phyloP scores from a whole-genome alignment of 2,113 vertebrate genomes.

The Pao palembangensis region DNA sequence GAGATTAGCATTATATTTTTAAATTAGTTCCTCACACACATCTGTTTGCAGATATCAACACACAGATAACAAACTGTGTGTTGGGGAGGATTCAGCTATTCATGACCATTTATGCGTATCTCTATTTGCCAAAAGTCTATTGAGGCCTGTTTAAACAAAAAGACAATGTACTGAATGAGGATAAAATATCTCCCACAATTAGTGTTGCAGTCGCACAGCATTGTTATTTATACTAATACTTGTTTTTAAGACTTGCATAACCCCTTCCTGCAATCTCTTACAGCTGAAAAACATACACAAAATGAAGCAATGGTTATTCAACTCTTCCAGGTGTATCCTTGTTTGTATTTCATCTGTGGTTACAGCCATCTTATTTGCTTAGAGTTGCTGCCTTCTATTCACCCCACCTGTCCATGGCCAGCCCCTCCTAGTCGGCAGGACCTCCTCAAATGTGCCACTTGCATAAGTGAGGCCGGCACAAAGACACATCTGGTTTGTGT shows the following conservation, averaged over 20 bases:
- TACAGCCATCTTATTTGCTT: constrained; percentile 40
- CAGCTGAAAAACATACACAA: not conserved
- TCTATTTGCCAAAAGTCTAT: not conserved
- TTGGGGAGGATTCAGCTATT: constrained; percentile 5
- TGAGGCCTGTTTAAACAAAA: constrained; percentile 11
- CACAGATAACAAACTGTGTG: constrained; percentile 5
- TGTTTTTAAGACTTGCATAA: constrained; percentile 31
- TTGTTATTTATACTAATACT: not conserved
- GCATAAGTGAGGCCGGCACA: constrained; percentile 27
- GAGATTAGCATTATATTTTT: too few relatives aligned
- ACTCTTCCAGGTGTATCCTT: constrained; percentile 41
- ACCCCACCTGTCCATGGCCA: constrained; percentile 38
- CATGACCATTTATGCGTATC: not conserved
- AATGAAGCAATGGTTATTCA: not conserved
- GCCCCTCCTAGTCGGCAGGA: constrained; percentile 34
- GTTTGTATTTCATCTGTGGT: constrained; percentile 53
- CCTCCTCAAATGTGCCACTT: constrained; percentile 2
- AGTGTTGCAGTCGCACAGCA: constrained; percentile 4
- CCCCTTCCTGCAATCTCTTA: not conserved
- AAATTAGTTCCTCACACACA: not conserved
- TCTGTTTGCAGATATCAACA: not conserved
- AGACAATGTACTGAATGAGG: not conserved
- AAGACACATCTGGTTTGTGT: not conserved
- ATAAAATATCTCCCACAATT: constrained; percentile 6
- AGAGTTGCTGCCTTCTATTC: constrained; percentile 10